Conservation (phyloP, 2,888 invertebrate species). For the Rhaphigaster nebulosa region DNA sequence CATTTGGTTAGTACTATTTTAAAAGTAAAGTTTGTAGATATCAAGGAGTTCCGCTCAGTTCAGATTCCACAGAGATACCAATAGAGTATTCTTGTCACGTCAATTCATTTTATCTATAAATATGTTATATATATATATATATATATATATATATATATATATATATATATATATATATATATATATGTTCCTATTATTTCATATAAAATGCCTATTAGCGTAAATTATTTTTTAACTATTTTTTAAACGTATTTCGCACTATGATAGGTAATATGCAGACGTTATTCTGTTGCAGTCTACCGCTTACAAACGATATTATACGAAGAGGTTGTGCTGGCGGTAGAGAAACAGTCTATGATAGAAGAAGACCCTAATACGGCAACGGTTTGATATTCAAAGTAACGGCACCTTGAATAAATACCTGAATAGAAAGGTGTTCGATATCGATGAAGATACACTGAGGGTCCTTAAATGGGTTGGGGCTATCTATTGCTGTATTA, state of each 20-base stretch:
- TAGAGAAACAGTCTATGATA: neutral
- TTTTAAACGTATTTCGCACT: neutral
- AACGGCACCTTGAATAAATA: slow-evolving; percentile 39
- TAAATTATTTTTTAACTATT: neutral
- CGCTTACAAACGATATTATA: slow-evolving; percentile 2
- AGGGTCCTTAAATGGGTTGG: slow-evolving; percentile 19
- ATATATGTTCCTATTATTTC: neutral
- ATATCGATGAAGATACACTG: slow-evolving; percentile 31
- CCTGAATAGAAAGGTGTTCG: slow-evolving; percentile 48
- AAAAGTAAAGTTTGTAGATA: neutral
- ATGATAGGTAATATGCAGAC: neutral
- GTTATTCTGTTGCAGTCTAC: neutral
- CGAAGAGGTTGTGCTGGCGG: neutral
- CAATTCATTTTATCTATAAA: neutral
- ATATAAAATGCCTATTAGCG: neutral
- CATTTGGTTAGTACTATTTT: neutral
- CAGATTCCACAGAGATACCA: neutral
- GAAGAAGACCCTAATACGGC: slow-evolving; percentile 39
- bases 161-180: too few relatives aligned
- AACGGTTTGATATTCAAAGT: slow-evolving; percentile 41
- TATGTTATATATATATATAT: neutral
- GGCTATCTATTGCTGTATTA: slow-evolving; percentile 5
- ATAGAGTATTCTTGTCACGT: too few relatives aligned
- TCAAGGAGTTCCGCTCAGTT: neutral
- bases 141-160: too few relatives aligned